A percentile compares a stretch with the other conserved stretches of the same genome.
Evolutionary conservation across 1,140 invertebrate species (phyloP).

Genomic region (Pseudomyrmex flavicornis): DNA sequence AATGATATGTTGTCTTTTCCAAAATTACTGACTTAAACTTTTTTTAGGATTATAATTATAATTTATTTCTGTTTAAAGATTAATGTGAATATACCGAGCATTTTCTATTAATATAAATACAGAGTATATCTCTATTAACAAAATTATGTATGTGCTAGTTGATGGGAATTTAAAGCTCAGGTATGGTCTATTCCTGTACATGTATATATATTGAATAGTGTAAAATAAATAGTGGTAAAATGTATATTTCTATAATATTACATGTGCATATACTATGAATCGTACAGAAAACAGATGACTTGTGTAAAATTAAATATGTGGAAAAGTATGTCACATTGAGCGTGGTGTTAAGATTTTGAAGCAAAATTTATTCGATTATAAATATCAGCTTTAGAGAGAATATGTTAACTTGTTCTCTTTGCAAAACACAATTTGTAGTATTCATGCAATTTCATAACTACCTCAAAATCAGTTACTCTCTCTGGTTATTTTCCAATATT

Average conservation of each 20-base stretch:
- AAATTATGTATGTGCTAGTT: not conserved
- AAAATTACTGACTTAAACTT: constrained; percentile 2
- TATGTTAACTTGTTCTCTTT: constrained; percentile 60
- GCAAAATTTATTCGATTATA: constrained; percentile 49
- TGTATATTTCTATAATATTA: not conserved
- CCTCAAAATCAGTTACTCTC: constrained; percentile 67
- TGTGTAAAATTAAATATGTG: constrained; percentile 4
- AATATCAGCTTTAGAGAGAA: constrained; percentile 30
- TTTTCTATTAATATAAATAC: too few species aligned
- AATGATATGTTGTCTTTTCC: not conserved
- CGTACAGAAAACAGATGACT: not conserved
- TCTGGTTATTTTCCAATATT: constrained; percentile 69
- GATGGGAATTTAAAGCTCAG: not conserved
- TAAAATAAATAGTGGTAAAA: not conserved
- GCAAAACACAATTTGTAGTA: constrained; percentile 55
- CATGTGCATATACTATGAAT: constrained; percentile 10
- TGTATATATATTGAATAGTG: not conserved
- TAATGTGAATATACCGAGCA: not conserved
- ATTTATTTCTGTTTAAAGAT: constrained; percentile 5
- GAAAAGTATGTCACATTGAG: not conserved
- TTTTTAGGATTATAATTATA: not conserved
- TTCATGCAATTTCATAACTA: constrained; percentile 68
- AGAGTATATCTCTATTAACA: constrained; percentile 12
- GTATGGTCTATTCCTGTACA: not conserved
- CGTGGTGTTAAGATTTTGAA: constrained; percentile 58